Evolutionary conservation across 35 echinoderm and acorn worm species (phyloP), one percentile per base, ranked within the genome.

Genomic region (Ophiothrix spiculata): DNA sequence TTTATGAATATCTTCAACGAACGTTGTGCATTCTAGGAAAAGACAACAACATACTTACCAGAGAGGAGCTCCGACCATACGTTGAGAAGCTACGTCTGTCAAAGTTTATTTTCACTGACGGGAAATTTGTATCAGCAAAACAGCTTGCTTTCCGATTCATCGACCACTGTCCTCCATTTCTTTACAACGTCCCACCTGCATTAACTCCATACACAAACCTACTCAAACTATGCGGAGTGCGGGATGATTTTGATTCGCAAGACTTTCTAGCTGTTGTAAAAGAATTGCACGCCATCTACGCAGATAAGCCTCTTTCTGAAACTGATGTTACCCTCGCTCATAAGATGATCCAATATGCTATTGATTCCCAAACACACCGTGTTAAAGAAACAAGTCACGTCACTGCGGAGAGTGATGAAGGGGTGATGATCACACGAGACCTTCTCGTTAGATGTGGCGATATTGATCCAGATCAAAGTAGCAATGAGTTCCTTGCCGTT

Each of bases 71-170:
- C n/a, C n/a, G n/a, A n/a, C n/a, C n/a, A n/a, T n/a, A n/a, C n/a
- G n/a, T n/a, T n/a, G n/a, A n/a, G n/a, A n/a, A n/a, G n/a, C n/a
- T n/a, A n/a, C n/a, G n/a, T n/a, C n/a, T n/a, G n/a, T n/a, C n/a
- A n/a, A n/a, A n/a, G n/a, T 74, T 85, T 35, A 17, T 75, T 23
- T 85, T 64, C 33, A 39, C 32, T 74, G 56, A 69, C 37, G 63
- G 64, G 33, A 35, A 32, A 36, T 85, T 85, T 75, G 73, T 39
- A 40, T 15, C 36, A 3, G 60, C 33, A 17, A 39, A 37, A 10
- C 56, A 75, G 76, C 31, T 85, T 10, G 56, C 83, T 0, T 85
- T 85, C 73, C 37, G 13, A 0, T 85, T 38, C 56, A 21, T 14
- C 29, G 83, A 39, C 1, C 32, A 36, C 8, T 64, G 33, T 36